Evolutionary conservation across 2,888 invertebrate genomes (phyloP).

Genomic region (Copidosoma aretas): DNA sequence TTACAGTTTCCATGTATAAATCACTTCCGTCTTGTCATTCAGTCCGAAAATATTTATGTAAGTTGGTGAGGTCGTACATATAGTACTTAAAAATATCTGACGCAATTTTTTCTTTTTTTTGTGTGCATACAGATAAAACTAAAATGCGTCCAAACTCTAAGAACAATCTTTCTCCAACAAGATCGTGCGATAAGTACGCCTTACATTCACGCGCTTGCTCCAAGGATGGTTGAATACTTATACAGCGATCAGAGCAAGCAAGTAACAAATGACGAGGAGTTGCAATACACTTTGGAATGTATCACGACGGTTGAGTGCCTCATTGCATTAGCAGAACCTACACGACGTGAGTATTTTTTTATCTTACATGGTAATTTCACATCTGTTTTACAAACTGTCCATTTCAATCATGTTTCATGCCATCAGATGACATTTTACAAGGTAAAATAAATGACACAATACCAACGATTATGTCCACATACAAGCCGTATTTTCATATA

Average conservation of each 20-base stretch:
- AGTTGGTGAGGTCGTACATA: slow-evolving; percentile 45
- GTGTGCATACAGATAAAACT: slow-evolving; percentile 68
- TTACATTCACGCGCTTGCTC: slow-evolving; percentile 82
- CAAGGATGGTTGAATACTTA: slow-evolving; percentile 78
- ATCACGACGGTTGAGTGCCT: slow-evolving; percentile 78
- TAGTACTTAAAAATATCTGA: not conserved
- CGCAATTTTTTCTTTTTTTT: slow-evolving; percentile 8
- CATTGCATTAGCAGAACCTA: slow-evolving; percentile 75
- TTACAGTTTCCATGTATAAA: slow-evolving; percentile 91
- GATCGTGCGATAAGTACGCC: slow-evolving; percentile 76
- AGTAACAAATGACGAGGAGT: slow-evolving; percentile 72
- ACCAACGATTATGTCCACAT: not conserved
- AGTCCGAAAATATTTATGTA: slow-evolving; percentile 70
- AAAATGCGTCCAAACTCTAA: slow-evolving; percentile 80
- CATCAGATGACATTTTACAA: slow-evolving; percentile 67
- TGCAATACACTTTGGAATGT: slow-evolving; percentile 76
- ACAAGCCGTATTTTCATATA: too few relatives aligned
- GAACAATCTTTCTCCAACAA: slow-evolving; percentile 77
- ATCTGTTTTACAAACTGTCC: slow-evolving; percentile 2
- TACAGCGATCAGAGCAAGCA: slow-evolving; percentile 70
- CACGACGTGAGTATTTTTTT: slow-evolving; percentile 72
- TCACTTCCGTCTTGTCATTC: slow-evolving; percentile 85
- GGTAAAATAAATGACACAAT: slow-evolving; percentile 59
- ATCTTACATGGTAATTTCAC: slow-evolving; percentile 12
- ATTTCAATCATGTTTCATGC: slow-evolving; percentile 52